Base-by-base conservation (phyloP, 2,113 vertebrate species). In the Silurus meridionalis region DNA sequence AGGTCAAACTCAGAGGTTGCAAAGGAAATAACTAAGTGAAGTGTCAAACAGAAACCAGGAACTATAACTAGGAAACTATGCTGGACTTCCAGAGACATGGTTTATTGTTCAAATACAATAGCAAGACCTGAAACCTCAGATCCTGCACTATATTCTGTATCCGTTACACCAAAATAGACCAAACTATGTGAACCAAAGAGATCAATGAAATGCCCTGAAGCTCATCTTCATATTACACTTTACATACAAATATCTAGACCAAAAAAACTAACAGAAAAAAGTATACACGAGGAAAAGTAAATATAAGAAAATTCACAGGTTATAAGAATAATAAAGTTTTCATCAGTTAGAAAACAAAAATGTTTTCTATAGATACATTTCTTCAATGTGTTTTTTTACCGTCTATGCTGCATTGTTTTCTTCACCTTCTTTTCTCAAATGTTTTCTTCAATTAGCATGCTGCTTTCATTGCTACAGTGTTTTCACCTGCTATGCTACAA, bases 111-210 rank as follows among this genome's bases (percentile, higher is more conserved):
- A 46, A 46, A 71, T 72, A 69, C 66, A 69, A 69, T 69, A 69
- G 66, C 66, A 69, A 69, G 28, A 37, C 66, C 25, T 69, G 66
- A 69, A 71, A 71, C 64, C n/a, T 66, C n/a, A 66, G 25, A 66
- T 28, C 15, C 67, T 48, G 14, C 25, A 37, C 14, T 69, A 7
- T 28, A n/a, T 69, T 37, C 66, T 69, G 13, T 37, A 17, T 69
- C 37, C 28, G 6, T 46, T 17, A 17, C 14, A 71, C 28, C 6
- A 71, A 71, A 71, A 71, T 71, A 17, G 14, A 46, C 66, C 67
- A 17, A 69, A 17, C 64, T 67, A 14, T 17, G 37, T 37, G 37
- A 37, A 37, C 37, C 37, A 37, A 37, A 37, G 37, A 37, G 37
- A 37, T 37, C 37, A 71, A 17, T 17, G 67, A 37, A 17, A 37